A percentile compares a stretch with the other conserved stretches of the same genome.
Conservation (phyloP, 2,113 vertebrate species). For the Electrona antarctica region DNA sequence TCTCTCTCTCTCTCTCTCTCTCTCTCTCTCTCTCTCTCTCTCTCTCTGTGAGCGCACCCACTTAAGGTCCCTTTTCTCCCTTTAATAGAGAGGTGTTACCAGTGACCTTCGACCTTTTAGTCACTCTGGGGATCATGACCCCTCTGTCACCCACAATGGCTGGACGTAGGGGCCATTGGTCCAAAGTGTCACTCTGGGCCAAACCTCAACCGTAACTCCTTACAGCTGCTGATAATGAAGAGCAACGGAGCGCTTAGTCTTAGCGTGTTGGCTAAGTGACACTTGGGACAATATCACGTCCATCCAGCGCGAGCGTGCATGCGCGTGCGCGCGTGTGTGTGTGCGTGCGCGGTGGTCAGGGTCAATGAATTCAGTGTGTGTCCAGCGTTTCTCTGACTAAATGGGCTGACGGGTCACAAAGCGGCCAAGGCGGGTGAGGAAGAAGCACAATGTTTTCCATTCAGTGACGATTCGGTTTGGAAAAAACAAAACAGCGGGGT, state of each 20-base stretch:
- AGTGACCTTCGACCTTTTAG: constrained; percentile 64
- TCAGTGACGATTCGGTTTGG: not conserved
- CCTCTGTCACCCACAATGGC: constrained; percentile 64
- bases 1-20: constrained; percentile 28
- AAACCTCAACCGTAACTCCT: constrained; percentile 62
- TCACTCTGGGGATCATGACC: constrained; percentile 63
- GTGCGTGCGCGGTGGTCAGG: constrained; percentile 53
- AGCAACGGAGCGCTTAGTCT: constrained; percentile 47
- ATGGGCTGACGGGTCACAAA: constrained; percentile 31
- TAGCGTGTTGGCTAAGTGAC: constrained; percentile 58
- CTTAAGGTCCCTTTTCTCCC: constrained; percentile 42
- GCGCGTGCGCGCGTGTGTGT: constrained; percentile 3
- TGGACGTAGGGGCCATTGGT: constrained; percentile 57
- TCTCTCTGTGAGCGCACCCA: constrained; percentile 17
- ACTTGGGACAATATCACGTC: constrained; percentile 66
- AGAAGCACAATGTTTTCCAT: constrained; percentile 20
- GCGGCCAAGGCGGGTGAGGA: not conserved
- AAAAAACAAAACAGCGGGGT: constrained; percentile 16
- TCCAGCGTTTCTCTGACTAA: constrained; percentile 26
- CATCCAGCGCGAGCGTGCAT: constrained; percentile 13
- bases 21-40: constrained; percentile 36
- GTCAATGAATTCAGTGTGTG: constrained; percentile 47
- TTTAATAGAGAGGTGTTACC: constrained; percentile 57
- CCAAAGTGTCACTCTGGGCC: constrained; percentile 50
- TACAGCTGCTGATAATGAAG: constrained; percentile 59